Evolutionary conservation across 2,113 vertebrate species (phyloP), one percentile per base, ranked within the genome.

Genomic region (Arenaria interpres): DNA sequence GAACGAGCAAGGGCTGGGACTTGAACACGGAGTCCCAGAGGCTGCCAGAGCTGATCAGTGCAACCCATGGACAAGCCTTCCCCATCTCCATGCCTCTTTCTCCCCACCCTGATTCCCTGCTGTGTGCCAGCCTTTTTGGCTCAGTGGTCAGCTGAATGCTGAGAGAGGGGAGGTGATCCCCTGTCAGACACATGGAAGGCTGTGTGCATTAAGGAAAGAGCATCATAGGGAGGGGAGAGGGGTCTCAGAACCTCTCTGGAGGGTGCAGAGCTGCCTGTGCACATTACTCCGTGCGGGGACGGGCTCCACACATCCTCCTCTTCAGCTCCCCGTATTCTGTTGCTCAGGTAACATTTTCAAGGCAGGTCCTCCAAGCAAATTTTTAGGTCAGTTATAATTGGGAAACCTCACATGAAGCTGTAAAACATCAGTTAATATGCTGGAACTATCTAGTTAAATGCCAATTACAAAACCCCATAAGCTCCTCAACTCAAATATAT

Each of bases 371-470:
- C 67, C 51, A 78, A 91, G 93, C 71, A 54, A 78, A 77, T 72
- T 96, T 96, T 97, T 90, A 95, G 97, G 96, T 96, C 96, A 94
- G 93, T 68, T 92, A 56, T 97, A 97, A 98, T 96, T 97, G 97
- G 96, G 96, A 97, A 84, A 74, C 91, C 93, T 97, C 33, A 4
- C 10, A 24, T 22, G 69, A 80, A 89, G 95, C 96, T 69, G 85
- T 94, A 96, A 97, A 98, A 85, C 96, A 96, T 93, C 91, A 82
- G 89, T 96, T 98, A 98, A 98, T 97, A 95, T 46, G 93, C 97
- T 88, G 89, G 97, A 98, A 98, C 96, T 83, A 97, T 97, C 97
- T 94, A 97, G 98, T 98, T 98, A 98, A 98, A 98, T 97, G 97
- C 97, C 98, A 98, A 98, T 98, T 98, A 98, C 81, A 96, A 97